Evolutionary conservation across 2,113 vertebrate genomes (phyloP).

Genomic region (Rattus rattus): DNA sequence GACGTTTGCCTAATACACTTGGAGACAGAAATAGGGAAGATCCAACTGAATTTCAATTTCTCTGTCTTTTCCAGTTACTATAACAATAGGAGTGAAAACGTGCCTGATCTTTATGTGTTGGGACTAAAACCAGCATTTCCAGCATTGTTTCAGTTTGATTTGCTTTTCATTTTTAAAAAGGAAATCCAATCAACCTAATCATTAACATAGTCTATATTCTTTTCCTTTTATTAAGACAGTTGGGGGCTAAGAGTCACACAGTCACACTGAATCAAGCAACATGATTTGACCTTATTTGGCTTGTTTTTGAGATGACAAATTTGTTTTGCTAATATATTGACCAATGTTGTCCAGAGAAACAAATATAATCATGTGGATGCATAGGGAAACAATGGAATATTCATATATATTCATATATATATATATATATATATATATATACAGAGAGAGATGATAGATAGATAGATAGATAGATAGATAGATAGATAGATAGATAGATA

Average conservation of each 20-base stretch:
- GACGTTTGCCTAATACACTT: not conserved
- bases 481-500: not conserved
- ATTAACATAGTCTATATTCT: not conserved
- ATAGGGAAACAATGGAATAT: not conserved
- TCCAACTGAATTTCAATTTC: not conserved
- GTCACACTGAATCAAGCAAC: not conserved
- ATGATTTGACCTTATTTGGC: not conserved
- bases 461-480: not conserved
- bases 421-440: not conserved
- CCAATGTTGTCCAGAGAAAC: not conserved
- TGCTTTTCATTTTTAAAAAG: not conserved
- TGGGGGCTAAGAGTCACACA: not conserved
- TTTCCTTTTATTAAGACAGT: not conserved
- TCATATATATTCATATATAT: not conserved
- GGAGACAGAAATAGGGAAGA: not conserved
- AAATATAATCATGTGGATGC: not conserved
- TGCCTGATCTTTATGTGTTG: not conserved
- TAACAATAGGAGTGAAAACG: not conserved
- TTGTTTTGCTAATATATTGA: not conserved
- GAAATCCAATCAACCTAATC: not conserved
- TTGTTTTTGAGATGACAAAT: not conserved
- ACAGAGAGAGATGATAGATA: not conserved
- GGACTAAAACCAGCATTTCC: not conserved
- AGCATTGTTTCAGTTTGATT: not conserved
- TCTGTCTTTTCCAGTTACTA: not conserved